Evolutionary conservation across 2,888 invertebrate genomes (phyloP).

Genomic region (Kuschelorhynchus macadamiae): DNA sequence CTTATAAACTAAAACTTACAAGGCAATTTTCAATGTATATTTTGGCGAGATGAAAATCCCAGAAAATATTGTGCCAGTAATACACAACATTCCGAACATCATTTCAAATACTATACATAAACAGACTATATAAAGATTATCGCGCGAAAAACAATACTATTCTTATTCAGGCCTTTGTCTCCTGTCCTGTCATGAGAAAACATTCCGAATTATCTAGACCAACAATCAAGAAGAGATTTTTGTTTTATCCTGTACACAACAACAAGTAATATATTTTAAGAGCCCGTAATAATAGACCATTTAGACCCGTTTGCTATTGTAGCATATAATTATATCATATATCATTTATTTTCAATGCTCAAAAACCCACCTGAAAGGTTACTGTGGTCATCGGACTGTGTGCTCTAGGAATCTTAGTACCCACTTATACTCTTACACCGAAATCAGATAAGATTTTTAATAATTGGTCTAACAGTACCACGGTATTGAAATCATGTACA

Average conservation of each 20-base stretch:
- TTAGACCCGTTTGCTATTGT: slow-evolving; percentile 46
- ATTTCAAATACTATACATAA: not conserved
- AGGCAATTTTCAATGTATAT: too few relatives aligned
- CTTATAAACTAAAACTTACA: too few relatives aligned
- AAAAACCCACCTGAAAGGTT: slow-evolving; percentile 45
- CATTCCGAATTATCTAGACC: slow-evolving; percentile 28
- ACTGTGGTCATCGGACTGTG: slow-evolving; percentile 44
- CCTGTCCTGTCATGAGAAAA: slow-evolving; percentile 34
- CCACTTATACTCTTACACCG: slow-evolving; percentile 53
- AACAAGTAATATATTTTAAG: slow-evolving; percentile 43
- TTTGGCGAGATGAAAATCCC: not conserved
- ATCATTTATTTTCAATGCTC: slow-evolving; percentile 49
- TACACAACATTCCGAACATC: too few relatives aligned
- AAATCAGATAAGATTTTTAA: slow-evolving; percentile 62
- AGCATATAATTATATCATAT: slow-evolving; percentile 48
- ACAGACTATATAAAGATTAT: not conserved
- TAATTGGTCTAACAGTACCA: slow-evolving; percentile 62
- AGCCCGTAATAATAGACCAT: slow-evolving; percentile 48
- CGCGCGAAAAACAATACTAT: not conserved
- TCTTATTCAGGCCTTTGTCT: slow-evolving; percentile 27
- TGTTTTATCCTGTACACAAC: slow-evolving; percentile 36
- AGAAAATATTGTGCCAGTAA: not conserved
- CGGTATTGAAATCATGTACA: slow-evolving; percentile 46
- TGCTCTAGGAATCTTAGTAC: slow-evolving; percentile 49
- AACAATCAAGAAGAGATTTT: slow-evolving; percentile 27